These are phyloP conservation scores for Montipora capricornis DNA, from an alignment of 64 coral and sea anemone species.

Conservation along the genomic window DNA sequence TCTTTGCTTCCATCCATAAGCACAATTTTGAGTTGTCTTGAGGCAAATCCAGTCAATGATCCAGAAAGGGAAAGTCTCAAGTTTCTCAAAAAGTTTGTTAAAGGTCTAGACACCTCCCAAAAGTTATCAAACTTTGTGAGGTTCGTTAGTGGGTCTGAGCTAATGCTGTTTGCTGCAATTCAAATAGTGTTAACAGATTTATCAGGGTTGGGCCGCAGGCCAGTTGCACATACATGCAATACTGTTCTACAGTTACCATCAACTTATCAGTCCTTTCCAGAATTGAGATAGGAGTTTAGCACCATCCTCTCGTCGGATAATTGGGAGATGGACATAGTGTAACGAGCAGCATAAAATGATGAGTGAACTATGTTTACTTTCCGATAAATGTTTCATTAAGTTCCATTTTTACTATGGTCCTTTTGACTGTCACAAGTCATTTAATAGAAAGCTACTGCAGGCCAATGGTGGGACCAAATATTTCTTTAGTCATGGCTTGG, in stretches of 20 bases:
- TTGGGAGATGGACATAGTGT: conserved; percentile 53
- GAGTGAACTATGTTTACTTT: neutral
- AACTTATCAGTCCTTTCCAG: conserved; percentile 64
- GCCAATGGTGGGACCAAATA: too few relatives aligned
- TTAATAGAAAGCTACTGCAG: too few relatives aligned
- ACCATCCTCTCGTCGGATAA: conserved; percentile 18
- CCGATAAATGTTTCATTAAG: neutral
- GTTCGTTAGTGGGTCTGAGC: neutral
- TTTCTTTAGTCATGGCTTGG: too few relatives aligned
- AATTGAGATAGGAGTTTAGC: conserved; percentile 61
- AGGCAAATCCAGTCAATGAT: neutral
- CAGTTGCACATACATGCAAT: conserved; percentile 61
- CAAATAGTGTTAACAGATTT: neutral
- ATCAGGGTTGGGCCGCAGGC: conserved; percentile 38
- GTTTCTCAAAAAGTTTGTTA: conserved; percentile 52
- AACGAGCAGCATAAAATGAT: neutral
- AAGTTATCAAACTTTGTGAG: conserved; percentile 28
- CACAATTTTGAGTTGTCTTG: neutral
- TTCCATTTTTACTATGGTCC: neutral
- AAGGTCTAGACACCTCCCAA: conserved; percentile 34
- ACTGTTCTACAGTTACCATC: conserved; percentile 33
- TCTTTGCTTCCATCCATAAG: neutral
- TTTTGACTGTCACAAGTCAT: too few relatives aligned
- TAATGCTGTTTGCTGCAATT: neutral
- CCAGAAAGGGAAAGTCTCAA: conserved; percentile 17